Base-by-base conservation (phyloP, 2,888 invertebrate species). In the Diarsia brunnea region DNA sequence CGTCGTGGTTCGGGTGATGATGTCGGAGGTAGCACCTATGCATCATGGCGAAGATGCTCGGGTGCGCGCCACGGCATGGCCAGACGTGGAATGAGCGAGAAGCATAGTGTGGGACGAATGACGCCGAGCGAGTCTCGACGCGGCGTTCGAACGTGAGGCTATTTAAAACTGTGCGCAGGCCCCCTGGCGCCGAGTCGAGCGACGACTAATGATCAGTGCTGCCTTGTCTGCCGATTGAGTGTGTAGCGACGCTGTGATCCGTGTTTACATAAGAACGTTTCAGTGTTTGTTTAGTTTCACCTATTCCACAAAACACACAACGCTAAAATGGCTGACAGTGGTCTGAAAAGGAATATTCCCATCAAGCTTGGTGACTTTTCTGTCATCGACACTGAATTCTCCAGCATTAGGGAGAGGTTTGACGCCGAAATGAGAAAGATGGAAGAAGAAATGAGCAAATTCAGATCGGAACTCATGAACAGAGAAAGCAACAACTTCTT, bases 361-460 rank as follows among this genome's bases (percentile, higher is more conserved):
- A 98, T 99, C 97, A 98, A 98, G 97, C 97, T 99, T 95, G 98
- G 98, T 90, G 99, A 99, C 96, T 98, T 98, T 97, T 98, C 98
- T 97, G 98, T 99, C 94, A 98, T 99, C 97, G 99, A 99, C 96
- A 98, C 98, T 88, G 99, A 99, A 97, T 99, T 99, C 97, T 98
- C 98, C 93, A 99, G 98, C 96, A 99, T 99, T 94, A 97, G 99
- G 92, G 99, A 99, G 95, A 97, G 99, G 89, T 99, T 99, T 95
- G 99, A 99, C 95, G 98, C 98, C 85, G 99, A 99, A 97, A 99
- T 99, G 99, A 97, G 98, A 92, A 99, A 99, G 97, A 99, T 99
- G 98, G 99, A 99, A 97, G 99, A 99, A 92, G 99, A 99, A 97
- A 99, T 99, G 99, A 98, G 98, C 94, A 98, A 98, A 97, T 99